Base-by-base conservation (phyloP, 2,113 vertebrate genomes). In the Nansenia antarctica region DNA sequence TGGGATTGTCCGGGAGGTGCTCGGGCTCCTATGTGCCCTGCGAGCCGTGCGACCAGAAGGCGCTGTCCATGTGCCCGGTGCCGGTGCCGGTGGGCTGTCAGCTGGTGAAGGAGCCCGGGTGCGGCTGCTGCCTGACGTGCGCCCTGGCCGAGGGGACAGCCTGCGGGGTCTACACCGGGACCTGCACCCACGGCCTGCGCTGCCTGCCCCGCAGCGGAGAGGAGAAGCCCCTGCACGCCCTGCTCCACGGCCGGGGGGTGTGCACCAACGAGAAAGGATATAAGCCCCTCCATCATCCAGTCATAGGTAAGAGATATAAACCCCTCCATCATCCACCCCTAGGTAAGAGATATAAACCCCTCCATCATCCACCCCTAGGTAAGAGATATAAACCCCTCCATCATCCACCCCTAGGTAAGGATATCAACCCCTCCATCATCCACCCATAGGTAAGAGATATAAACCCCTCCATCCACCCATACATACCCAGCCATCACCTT, bases 61-160 rank as follows among this genome's bases (percentile, higher is more conserved):
- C 97, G 26, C 90, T 95, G 72, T 98, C 97, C 77, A 94, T 98
- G 91, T 99, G 97, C 78, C 95, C 95, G n/a, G n/a, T n/a, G 39
- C 91, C 92, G 72, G 92, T 93, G 82, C 95, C 95, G 49, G 85
- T 94, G 85, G 95, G 94, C 88, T 99, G 97, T 86, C 95, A 98
- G 93, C 92, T 95, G 87, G 96, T 99, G 81, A 97, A 97, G 90
- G 97, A 99, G 89, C 97, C 96, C 0, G 97, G 97, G 88, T 99
- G 97, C 88, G 97, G 97, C 86, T 98, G 97, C 94, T 99, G 97
- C 89, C 93, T 95, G 77, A 98, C 96, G 34, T 99, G 97, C 88
- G 97, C 97, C 73, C 93, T 98, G 86, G 92, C 94, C 1, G 96
- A 97, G 89, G 96, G 96, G 2, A 95, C 95, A 86, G 91, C 94